Evolutionary conservation across 2,113 vertebrate species (phyloP), one percentile per base, ranked within the genome.

Genomic region (Scolopax mira): DNA sequence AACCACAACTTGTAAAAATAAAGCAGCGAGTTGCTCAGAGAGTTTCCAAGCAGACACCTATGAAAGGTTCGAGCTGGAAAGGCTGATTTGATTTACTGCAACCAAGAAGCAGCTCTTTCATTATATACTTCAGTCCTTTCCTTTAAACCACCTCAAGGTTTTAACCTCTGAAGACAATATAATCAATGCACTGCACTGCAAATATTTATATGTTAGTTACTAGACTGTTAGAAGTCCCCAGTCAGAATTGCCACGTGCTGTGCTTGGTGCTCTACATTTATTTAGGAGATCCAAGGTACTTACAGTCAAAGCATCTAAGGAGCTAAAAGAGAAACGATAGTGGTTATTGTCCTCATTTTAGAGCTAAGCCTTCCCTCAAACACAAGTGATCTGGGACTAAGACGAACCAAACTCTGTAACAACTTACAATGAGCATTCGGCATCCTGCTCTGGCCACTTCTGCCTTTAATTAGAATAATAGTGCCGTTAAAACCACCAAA

Each of bases 401-500:
- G 44, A 13, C 1, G 9, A 61, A 7, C 46, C 12, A 28, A 89
- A 44, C 41, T 11, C n/a, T 5, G 39, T 3, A 52, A n/a, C 24
- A 22, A 3, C 37, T 48, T 37, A 2, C 25, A 37, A 0, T 0
- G 2, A 60, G 58, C n/a, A 9, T 3, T 23, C 66, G 13, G 39
- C 21, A 27, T 35, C 75, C 79, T 33, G 64, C 79, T 54, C 51
- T 6, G 71, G 37, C 28, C 60, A 2, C 25, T 57, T 35, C 55
- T 80, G 55, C 46, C 22, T 49, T 11, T 21, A 21, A 46, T 55
- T 9, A 15, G 37, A 55, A 35, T 44, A 66, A 44, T 2, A 8
- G 37, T 6, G 10, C 11, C 24, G 5, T 22, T 54, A 24, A 42
- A 77, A 10, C 49, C 24, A 14, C 49, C 24, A 14, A 42, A 31